Base-by-base conservation (phyloP, 2,797 vertebrate species). In the Otolemur crassicaudatus region DNA sequence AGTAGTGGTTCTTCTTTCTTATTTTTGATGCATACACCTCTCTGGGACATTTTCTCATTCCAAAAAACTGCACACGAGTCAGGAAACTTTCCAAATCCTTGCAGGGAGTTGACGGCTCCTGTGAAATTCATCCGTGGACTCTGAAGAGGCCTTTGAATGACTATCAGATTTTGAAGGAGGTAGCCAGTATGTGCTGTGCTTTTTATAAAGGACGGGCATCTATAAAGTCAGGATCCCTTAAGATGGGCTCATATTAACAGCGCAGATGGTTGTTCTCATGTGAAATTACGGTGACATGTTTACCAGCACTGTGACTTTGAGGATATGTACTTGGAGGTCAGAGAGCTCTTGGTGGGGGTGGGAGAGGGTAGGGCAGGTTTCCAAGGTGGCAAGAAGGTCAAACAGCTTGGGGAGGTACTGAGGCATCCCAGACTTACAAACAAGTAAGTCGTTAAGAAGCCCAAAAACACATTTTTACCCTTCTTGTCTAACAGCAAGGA, bases 391-490 rank as follows among this genome's bases (percentile, higher is more conserved):
- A 23, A 53, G 69, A 69, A 84, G 60, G 46, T 72, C 43, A n/a
- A 29, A 79, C 5, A 16, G 20, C 2, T 0, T 72, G 60, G 9
- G 46, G 22, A 90, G 7, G 7, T 4, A 2, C 58, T 16, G 16
- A n/a, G n/a, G 22, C 4, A 20, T 1, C 22, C 31, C 20, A 11
- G 2, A 34, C 0, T 0, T 72, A 67, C 31, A 43, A 60, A 23
- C 29, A 22, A 29, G 63, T 25, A 29, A 20, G 61, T 56, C n/a
- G 10, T 20, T 34, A 70, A 72, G 76, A 87, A 79, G 20, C 65
- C 9, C 29, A 6, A 61, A 75, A 17, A 5, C 12, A 12, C 20
- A 29, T 8, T 14, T n/a, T 89, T 29, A 43, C 11, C 11, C 40
- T 11, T n/a, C 80, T 56, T 4, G 3, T 12, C 56, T 25, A 19